These are phyloP conservation scores for Tokudaia muenninki DNA, from an alignment of 2,797 vertebrate genomes.

Conservation along the genomic window DNA sequence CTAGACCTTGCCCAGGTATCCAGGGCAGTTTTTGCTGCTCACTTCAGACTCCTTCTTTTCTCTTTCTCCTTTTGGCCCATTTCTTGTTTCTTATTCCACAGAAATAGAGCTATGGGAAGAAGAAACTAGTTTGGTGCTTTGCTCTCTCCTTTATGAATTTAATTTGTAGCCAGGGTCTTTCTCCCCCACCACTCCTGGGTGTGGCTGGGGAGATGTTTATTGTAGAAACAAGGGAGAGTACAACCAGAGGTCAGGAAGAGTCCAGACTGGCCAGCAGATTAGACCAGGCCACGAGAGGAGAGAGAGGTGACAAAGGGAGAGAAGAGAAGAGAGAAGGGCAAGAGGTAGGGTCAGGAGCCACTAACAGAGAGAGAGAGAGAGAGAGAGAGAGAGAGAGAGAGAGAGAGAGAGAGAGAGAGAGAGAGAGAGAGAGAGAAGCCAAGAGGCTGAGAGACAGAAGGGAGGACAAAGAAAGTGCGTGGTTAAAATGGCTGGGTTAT, in stretches of 20 bases:
- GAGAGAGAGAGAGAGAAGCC: background rate
- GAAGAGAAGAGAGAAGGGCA: background rate
- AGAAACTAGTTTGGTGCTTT: background rate
- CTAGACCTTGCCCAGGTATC: background rate
- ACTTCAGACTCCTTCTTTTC: background rate
- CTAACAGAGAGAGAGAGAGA: background rate
- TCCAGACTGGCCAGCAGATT: background rate
- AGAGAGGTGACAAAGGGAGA: background rate
- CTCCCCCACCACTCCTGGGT: background rate
- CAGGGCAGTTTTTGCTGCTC: background rate
- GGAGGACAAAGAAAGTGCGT: background rate
- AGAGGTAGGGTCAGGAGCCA: background rate
- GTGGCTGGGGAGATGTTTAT: background rate
- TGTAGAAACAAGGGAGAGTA: background rate
- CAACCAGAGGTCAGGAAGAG: background rate
- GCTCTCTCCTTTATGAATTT: background rate
- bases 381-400: background rate
- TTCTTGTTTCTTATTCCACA: background rate
- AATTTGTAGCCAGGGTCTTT: background rate
- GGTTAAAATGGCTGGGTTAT: background rate
- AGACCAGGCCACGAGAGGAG: background rate
- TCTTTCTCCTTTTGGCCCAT: background rate
- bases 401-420: no score
- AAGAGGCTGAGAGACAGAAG: background rate
- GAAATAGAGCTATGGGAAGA: background rate